Conservation (phyloP, 2,113 vertebrate genomes). For the Heterotilapia buettikoferi region DNA sequence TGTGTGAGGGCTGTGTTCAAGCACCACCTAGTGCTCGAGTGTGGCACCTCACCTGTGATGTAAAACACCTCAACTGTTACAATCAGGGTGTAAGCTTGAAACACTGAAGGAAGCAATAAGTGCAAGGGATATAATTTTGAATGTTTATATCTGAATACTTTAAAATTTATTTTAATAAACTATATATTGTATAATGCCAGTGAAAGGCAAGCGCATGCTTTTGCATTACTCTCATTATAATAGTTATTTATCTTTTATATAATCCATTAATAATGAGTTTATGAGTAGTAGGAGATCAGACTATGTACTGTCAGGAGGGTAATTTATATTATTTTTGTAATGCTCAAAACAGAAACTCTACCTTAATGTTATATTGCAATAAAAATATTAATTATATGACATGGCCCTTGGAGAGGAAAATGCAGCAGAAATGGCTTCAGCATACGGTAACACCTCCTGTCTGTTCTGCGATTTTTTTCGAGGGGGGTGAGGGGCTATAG, state of each 20-base stretch:
- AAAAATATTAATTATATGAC: neutral
- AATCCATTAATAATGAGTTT: neutral
- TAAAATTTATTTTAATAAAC: neutral
- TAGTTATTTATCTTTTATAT: neutral
- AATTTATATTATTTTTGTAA: neutral
- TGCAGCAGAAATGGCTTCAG: neutral
- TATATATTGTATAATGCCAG: neutral
- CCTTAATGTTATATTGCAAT: neutral
- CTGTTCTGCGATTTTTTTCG: neutral
- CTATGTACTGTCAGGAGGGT: neutral
- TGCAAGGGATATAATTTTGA: neutral
- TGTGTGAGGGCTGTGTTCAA: conserved; percentile 71
- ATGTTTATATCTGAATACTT: neutral
- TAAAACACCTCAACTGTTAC: conserved; percentile 1
- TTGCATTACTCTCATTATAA: neutral
- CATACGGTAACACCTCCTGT: conserved; percentile 2
- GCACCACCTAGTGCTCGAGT: conserved; percentile 76
- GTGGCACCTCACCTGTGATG: conserved; percentile 56
- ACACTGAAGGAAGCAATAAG: neutral
- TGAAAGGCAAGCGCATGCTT: neutral
- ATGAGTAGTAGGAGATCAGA: neutral
- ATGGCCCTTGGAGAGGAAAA: neutral
- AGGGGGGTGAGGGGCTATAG: neutral
- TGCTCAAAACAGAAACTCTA: neutral
- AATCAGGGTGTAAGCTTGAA: neutral